phyloP scores from a whole-genome alignment of 2,888 invertebrate species.

The Pterostichus niger region DNA sequence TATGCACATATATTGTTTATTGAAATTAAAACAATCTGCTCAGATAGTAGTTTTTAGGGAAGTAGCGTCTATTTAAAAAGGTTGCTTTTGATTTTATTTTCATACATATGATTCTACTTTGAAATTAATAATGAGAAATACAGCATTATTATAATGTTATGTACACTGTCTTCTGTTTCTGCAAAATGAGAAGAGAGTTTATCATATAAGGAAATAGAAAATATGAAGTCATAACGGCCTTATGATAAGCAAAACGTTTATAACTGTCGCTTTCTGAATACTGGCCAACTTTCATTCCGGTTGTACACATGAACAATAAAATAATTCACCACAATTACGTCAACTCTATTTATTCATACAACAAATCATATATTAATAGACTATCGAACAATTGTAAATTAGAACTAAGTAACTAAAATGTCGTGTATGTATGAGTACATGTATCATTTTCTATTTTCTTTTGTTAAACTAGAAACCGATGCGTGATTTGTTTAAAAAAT shows the following conservation, averaged over 20 bases:
- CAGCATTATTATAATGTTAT: neutral
- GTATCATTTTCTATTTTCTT: neutral
- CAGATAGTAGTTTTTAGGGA: too few relatives aligned
- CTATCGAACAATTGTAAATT: neutral
- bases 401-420: neutral
- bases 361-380: conserved; percentile 5
- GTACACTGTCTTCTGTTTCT: neutral
- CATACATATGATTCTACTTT: too few relatives aligned
- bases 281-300: conserved; percentile 54
- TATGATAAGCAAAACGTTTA: conserved; percentile 46
- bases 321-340: conserved; percentile 30
- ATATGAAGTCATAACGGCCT: conserved; percentile 43
- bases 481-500: neutral
- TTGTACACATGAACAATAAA: conserved; percentile 40
- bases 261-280: conserved; percentile 55
- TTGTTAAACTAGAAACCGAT: neutral
- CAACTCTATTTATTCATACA: conserved; percentile 20
- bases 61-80: too few relatives aligned
- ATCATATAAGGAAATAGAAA: conserved; percentile 48
- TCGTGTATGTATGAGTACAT: neutral
- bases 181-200: conserved; percentile 15
- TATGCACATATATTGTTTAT: too few relatives aligned
- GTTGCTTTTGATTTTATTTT: too few relatives aligned
- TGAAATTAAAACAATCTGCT: too few relatives aligned
- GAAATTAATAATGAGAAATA: neutral